Evolutionary conservation across 2,797 vertebrate species (phyloP).

Genomic region (Melanotaenia trifasciata): DNA sequence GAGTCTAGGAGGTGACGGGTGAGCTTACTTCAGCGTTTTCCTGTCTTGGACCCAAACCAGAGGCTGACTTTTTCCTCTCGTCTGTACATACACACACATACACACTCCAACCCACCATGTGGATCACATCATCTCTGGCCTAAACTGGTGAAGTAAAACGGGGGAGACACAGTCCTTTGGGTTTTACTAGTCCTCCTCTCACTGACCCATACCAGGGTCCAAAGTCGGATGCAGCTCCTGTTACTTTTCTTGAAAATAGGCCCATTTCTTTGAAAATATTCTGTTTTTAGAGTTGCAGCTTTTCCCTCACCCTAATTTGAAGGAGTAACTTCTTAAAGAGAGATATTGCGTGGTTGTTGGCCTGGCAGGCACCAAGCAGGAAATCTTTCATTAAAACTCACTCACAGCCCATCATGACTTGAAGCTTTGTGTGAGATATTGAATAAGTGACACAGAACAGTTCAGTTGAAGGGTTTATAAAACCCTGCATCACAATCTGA

Average conservation of each 20-base stretch:
- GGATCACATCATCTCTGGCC: constrained; percentile 71
- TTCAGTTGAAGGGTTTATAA: constrained; percentile 52
- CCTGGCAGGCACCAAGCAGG: constrained; percentile 64
- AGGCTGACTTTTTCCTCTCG: constrained; percentile 60
- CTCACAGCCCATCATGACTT: constrained; percentile 62
- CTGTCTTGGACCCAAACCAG: constrained; percentile 62
- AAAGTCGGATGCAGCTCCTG: constrained; percentile 66
- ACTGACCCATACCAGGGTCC: constrained; percentile 71
- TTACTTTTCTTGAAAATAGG: constrained; percentile 53
- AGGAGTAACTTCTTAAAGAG: constrained; percentile 49
- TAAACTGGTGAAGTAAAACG: constrained; percentile 53
- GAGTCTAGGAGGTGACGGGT: constrained; percentile 57
- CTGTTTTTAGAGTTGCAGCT: constrained; percentile 64
- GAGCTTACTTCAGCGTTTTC: constrained; percentile 69
- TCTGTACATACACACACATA: constrained; percentile 27
- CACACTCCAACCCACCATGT: constrained; percentile 47
- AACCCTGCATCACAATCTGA: constrained; percentile 40
- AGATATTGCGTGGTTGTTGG: constrained; percentile 59
- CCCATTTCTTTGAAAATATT: constrained; percentile 54
- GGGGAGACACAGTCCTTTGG: constrained; percentile 67
- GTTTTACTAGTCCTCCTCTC: constrained; percentile 71
- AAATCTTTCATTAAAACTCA: constrained; percentile 80
- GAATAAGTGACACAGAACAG: constrained; percentile 53
- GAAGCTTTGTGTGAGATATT: constrained; percentile 57
- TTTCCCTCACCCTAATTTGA: constrained; percentile 63